A percentile compares a stretch with the other conserved stretches of the same genome.
These are phyloP conservation scores for Thelaira solivaga DNA, from an alignment of 2,888 invertebrate species.

Conservation along the genomic window DNA sequence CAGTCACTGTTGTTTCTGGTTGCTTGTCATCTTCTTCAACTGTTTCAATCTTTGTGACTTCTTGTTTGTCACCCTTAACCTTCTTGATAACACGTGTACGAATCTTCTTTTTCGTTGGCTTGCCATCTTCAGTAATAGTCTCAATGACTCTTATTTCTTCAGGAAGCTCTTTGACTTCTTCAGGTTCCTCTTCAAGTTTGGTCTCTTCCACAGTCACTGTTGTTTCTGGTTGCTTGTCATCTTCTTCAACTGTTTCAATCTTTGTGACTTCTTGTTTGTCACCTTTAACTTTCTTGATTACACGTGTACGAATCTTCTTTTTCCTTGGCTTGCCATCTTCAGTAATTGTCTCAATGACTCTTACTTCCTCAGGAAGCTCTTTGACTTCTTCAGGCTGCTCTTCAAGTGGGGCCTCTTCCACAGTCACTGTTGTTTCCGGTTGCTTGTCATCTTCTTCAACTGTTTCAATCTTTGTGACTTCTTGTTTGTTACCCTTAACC, in stretches of 20 bases:
- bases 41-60: constrained; percentile 51
- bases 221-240: constrained; percentile 53
- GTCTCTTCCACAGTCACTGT: constrained; percentile 45
- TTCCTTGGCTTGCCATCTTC: constrained; percentile 50
- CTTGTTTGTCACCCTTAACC: constrained; percentile 46
- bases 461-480: constrained; percentile 73
- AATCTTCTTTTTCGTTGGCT: constrained; percentile 36
- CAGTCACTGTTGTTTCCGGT: constrained; percentile 71
- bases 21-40: constrained; percentile 52
- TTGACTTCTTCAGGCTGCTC: constrained; percentile 19
- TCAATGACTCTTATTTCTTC: constrained; percentile 40
- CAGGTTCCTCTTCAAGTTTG: constrained; percentile 14
- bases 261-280: constrained; percentile 53
- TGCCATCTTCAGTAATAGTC: constrained; percentile 40
- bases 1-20: constrained; percentile 48
- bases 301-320: constrained; percentile 42
- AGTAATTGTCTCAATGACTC: constrained; percentile 35
- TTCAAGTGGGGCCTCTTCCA: constrained; percentile 40
- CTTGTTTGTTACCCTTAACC: constrained; percentile 73
- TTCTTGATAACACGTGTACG: constrained; percentile 49
- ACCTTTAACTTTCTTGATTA: constrained; percentile 46
- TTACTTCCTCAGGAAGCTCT: constrained; percentile 49
- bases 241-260: constrained; percentile 52
- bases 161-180: constrained; percentile 35
- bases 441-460: constrained; percentile 73